A percentile compares a stretch with the other conserved stretches of the same genome.
Evolutionary conservation across 2,113 vertebrate genomes (phyloP).

Genomic region (Crotalus horridus): DNA sequence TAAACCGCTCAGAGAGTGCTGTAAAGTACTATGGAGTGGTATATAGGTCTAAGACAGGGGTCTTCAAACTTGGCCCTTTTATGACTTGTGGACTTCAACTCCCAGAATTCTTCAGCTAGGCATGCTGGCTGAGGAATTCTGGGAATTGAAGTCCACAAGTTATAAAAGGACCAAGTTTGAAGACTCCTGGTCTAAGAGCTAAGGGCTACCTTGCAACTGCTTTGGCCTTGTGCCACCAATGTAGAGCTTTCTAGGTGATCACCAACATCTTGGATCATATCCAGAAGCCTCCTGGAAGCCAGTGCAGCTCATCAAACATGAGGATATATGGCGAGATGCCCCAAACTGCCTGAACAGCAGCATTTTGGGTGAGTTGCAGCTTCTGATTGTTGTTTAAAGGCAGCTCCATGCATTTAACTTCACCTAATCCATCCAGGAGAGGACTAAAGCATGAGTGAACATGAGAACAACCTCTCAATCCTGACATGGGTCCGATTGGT

Average conservation of each 20-base stretch:
- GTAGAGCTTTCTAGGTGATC: background rate
- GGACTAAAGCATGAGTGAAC: background rate
- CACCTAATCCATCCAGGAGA: background rate
- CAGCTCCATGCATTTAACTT: background rate
- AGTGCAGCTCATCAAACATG: background rate
- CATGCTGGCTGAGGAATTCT: too few species aligned
- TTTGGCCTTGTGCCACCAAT: background rate
- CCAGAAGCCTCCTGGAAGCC: background rate
- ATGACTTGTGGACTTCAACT: too few species aligned
- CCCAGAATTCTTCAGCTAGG: too few species aligned
- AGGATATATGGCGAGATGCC: background rate
- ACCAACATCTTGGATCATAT: background rate
- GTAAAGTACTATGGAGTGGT: background rate
- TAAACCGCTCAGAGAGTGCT: background rate
- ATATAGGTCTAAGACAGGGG: too few species aligned
- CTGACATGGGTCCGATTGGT: background rate
- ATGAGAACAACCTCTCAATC: background rate
- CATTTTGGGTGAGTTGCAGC: background rate
- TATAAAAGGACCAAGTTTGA: too few species aligned
- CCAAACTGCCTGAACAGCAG: background rate
- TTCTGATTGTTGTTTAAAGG: background rate
- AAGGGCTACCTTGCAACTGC: background rate
- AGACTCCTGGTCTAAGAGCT: background rate
- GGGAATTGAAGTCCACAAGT: too few species aligned
- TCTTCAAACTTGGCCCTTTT: too few species aligned